phyloP scores from a whole-genome alignment of 1,140 invertebrate species.

The Temnothorax longispinosus region DNA sequence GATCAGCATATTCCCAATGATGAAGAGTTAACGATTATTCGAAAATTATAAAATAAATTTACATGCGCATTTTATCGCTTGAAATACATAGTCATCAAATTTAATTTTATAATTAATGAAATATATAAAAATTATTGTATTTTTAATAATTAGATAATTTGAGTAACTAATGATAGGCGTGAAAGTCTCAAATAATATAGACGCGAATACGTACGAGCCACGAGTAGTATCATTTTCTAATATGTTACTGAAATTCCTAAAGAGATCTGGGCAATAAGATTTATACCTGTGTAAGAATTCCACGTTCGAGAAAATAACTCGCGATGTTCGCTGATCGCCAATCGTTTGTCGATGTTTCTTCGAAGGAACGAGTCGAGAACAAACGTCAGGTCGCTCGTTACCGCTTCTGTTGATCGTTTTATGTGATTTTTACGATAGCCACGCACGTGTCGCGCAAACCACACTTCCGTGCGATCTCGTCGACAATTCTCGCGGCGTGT shows the following conservation, averaged over 20 bases:
- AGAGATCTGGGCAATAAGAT: background rate
- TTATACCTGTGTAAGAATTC: constrained; percentile 19
- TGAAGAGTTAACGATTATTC: constrained; percentile 37
- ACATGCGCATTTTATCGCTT: background rate
- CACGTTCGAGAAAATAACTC: background rate
- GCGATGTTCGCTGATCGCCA: constrained; percentile 13
- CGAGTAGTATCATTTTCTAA: background rate
- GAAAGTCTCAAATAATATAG: background rate
- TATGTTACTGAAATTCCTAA: background rate
- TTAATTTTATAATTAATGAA: background rate
- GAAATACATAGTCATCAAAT: background rate
- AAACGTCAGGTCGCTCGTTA: constrained; percentile 54
- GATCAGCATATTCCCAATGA: constrained; percentile 34
- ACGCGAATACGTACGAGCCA: background rate
- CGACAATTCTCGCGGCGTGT: constrained; percentile 61
- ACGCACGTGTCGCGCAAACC: constrained; percentile 60
- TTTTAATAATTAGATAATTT: background rate
- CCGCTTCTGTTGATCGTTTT: constrained; percentile 66
- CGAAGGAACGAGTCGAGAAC: constrained; percentile 66
- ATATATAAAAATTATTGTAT: background rate
- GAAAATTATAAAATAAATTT: constrained; percentile 29
- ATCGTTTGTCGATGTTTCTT: constrained; percentile 67
- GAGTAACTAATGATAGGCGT: background rate
- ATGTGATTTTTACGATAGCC: constrained; percentile 63
- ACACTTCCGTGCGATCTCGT: constrained; percentile 46